A percentile compares a stretch with the other conserved stretches of the same genome.
phyloP scores from a whole-genome alignment of 2,113 vertebrate genomes.

The Muntiacus muntjak region DNA sequence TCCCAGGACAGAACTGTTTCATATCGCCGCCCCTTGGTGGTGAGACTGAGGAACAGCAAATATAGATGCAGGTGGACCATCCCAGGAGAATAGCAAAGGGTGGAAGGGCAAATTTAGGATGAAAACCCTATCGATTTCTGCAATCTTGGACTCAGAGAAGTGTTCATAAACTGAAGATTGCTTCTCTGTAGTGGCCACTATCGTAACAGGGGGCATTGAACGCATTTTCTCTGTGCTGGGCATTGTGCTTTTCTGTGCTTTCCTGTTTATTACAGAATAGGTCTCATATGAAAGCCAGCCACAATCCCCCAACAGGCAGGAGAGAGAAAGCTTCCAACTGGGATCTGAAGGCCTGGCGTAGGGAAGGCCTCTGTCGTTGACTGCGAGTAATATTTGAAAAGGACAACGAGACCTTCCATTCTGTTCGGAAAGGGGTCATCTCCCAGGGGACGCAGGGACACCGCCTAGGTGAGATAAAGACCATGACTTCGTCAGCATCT shows the following conservation, averaged over 20 bases:
- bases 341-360: not conserved
- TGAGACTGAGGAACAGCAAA: not conserved
- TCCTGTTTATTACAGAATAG: not conserved
- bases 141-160: not conserved
- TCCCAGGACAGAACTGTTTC: not conserved
- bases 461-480: not conserved
- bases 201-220: not conserved
- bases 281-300: not conserved
- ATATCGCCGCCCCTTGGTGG: not conserved
- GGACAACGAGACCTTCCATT: not conserved
- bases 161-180: not conserved
- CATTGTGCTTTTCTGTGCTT: too few species aligned
- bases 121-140: not conserved
- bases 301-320: not conserved
- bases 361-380: not conserved
- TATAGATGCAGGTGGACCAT: rapidly evolving
- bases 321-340: not conserved
- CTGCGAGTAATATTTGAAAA: not conserved
- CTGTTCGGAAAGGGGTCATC: not conserved
- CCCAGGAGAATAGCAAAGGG: not conserved
- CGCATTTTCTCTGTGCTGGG: not conserved
- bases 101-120: not conserved
- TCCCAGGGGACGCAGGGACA: not conserved
- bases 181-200: not conserved
- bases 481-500: not conserved